Conservation (phyloP, 2,888 invertebrate genomes). For the Hypsopygia costalis region DNA sequence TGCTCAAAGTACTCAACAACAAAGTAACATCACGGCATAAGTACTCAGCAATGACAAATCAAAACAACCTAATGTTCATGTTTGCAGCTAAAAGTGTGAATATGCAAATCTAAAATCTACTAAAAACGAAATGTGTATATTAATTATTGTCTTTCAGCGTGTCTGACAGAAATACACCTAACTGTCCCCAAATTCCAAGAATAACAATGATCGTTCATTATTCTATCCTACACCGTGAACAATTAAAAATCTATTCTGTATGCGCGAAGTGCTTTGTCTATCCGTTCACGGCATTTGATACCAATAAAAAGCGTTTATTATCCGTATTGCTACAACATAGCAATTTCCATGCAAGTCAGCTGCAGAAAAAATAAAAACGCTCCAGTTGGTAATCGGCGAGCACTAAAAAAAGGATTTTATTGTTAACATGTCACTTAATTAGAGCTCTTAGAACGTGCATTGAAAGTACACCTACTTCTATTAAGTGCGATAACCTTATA, state of each 20-base stretch:
- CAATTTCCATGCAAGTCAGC: constrained; percentile 56
- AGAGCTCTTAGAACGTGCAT: constrained; percentile 38
- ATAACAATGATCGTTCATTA: constrained; percentile 57
- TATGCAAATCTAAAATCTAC: no score
- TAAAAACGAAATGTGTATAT: no score
- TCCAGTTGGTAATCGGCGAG: constrained; percentile 43
- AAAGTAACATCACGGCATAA: no score
- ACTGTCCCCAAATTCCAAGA: constrained; percentile 42
- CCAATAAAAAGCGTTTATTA: constrained; percentile 63
- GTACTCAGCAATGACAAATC: no score
- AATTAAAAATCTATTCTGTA: constrained; percentile 72
- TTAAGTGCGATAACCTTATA: constrained; percentile 25
- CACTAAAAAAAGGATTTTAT: constrained; percentile 55
- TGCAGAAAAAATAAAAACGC: constrained; percentile 42
- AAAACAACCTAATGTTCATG: no score
- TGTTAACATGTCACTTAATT: constrained; percentile 55
- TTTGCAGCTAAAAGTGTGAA: no score
- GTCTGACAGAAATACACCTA: constrained; percentile 2
- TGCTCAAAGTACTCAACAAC: no score
- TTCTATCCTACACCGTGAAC: constrained; percentile 46
- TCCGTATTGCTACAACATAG: constrained; percentile 40
- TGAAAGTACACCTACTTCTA: constrained; percentile 21
- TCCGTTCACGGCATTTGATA: constrained; percentile 58
- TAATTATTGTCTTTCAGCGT: no score
- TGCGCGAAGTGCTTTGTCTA: constrained; percentile 45